Evolutionary conservation across 2,113 vertebrate genomes (phyloP), one percentile per base, ranked within the genome.

Genomic region (Regulus satrapa): DNA sequence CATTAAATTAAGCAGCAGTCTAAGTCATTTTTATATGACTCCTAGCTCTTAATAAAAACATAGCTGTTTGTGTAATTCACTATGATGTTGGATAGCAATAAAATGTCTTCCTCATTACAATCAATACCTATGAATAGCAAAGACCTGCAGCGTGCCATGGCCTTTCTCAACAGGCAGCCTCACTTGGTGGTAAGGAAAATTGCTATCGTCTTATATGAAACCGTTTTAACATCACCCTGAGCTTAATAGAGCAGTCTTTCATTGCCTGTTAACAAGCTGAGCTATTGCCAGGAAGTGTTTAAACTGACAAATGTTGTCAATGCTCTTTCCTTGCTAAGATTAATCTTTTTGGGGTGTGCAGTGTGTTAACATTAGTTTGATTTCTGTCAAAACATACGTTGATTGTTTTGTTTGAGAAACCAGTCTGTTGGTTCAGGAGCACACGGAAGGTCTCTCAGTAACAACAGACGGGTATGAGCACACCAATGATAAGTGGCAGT

Each of bases 71-170:
- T 73, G 63, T 95, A 96, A 85, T 46, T 63, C 77, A 56, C 62
- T 61, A 28, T 88, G 95, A 94, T 18, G 19, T 63, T 89, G 68
- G 92, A 92, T 92, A 84, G 90, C 94, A 89, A 88, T 96, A 87
- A 93, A 97, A 94, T 89, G n/a, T 91, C 87, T 96, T 96, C 95
- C 95, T 98, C 96, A 98, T 98, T 98, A 98, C 97, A 98, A 89
- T 98, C 96, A 95, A 96, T 96, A 94, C 84, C 95, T 86, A 97
- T 97, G 98, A 98, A 98, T 96, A 97, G 92, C 91, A 95, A 98
- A 98, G 97, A 91, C 90, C 84, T 98, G 95, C 96, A 95, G 95
- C 10, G 59, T 45, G 9, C 89, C 97, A 96, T 94, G 97, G 95
- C 94, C 97, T 95, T 97, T 98, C 97, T 98, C 95, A 61, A 97